Percentiles rank a stretch among this genome's conserved stretches.
These are phyloP conservation scores for Tympanuchus pallidicinctus DNA, from an alignment of 2,113 vertebrate genomes.

Conservation along the genomic window DNA sequence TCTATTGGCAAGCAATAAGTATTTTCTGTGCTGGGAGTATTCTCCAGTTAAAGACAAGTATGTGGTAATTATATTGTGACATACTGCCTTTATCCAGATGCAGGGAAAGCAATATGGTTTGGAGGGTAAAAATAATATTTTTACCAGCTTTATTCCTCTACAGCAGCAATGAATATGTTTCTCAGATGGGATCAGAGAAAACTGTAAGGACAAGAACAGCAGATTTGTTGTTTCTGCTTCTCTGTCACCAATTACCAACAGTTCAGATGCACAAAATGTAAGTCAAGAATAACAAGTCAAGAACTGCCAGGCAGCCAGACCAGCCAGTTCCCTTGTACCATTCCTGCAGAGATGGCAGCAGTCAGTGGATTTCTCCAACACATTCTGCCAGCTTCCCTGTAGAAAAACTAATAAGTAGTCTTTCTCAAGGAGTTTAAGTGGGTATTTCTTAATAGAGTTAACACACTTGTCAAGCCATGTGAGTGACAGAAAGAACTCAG, in stretches of 20 bases:
- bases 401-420: not conserved
- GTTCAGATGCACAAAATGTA: not conserved
- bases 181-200: not conserved
- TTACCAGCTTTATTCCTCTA: not conserved
- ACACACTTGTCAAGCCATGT: not conserved
- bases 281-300: not conserved
- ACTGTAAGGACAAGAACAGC: not conserved
- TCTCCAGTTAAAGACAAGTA: not conserved
- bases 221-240: not conserved
- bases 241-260: not conserved
- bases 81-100: not conserved
- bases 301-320: not conserved
- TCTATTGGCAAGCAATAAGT: not conserved
- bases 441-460: not conserved
- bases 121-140: not conserved
- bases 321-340: rapidly evolving
- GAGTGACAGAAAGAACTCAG: not conserved
- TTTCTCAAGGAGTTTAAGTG: not conserved
- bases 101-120: not conserved
- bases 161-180: not conserved
- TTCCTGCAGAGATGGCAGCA: not conserved
- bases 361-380: not conserved
- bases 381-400: not conserved
- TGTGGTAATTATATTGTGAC: not conserved
- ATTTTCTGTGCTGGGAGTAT: not conserved